Conservation (phyloP, 2,888 invertebrate species). For the Cryptophagus acutangulus region DNA sequence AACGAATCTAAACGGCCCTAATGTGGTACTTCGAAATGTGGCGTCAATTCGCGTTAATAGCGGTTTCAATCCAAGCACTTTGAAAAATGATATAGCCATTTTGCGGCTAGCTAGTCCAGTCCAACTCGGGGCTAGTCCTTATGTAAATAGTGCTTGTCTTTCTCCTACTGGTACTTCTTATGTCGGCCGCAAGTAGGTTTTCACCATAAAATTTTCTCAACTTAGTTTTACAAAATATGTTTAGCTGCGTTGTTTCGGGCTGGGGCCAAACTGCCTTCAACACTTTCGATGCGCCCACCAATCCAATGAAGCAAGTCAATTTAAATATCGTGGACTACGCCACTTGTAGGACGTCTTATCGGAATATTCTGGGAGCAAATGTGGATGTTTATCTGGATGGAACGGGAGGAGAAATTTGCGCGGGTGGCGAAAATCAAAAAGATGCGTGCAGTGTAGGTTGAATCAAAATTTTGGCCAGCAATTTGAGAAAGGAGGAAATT, state of each 20-base stretch:
- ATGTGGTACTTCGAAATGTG: slow-evolving; percentile 18
- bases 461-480: too few species aligned
- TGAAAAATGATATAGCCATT: slow-evolving; percentile 79
- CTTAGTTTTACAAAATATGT: too few species aligned
- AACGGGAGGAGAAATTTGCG: not conserved
- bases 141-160: slow-evolving; percentile 60
- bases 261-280: not conserved
- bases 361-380: not conserved
- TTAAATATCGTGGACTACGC: not conserved
- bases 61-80: slow-evolving; percentile 63
- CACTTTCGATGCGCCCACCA: not conserved
- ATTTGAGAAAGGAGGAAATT: too few species aligned
- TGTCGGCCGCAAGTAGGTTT: slow-evolving; percentile 30
- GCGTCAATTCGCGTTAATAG: slow-evolving; percentile 49
- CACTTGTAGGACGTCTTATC: not conserved
- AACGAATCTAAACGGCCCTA: slow-evolving; percentile 6
- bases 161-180: slow-evolving; percentile 46
- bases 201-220: too few species aligned
- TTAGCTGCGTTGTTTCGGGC: not conserved
- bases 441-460: not conserved
- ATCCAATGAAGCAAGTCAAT: not conserved
- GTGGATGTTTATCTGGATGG: not conserved
- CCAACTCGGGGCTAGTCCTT: slow-evolving; percentile 51
- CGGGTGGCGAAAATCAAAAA: not conserved
- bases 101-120: slow-evolving; percentile 61